Percentiles rank a stretch among this genome's conserved stretches.
Conservation (phyloP, 2,797 vertebrate species). For the Aeoliscus strigatus region DNA sequence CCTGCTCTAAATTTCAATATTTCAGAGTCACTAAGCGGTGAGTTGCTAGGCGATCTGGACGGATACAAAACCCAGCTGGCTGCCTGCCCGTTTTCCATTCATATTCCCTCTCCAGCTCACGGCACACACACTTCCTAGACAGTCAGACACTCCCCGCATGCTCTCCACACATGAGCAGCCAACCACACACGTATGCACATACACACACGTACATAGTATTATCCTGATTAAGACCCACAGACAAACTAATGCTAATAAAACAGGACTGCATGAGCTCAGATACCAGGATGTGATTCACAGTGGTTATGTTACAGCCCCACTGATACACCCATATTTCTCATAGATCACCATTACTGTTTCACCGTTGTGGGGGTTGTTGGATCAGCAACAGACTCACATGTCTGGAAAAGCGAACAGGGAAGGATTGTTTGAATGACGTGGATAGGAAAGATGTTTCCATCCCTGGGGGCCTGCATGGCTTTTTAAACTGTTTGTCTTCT, state of each 20-base stretch:
- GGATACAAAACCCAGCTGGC: constrained; percentile 46
- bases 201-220: constrained; percentile 24
- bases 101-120: constrained; percentile 39
- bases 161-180: constrained; percentile 10
- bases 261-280: constrained; percentile 21
- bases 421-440: too few relatives aligned
- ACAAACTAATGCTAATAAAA: constrained; percentile 37
- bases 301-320: too few relatives aligned
- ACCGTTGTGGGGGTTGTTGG: too few relatives aligned
- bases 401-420: too few relatives aligned
- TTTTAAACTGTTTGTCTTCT: too few relatives aligned
- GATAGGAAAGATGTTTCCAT: too few relatives aligned
- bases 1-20: constrained; percentile 39
- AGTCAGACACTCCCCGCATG: constrained; percentile 6
- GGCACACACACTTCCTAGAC: constrained; percentile 24
- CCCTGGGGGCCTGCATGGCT: too few relatives aligned
- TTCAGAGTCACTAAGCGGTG: constrained; percentile 41
- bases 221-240: constrained; percentile 42
- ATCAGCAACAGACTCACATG: too few relatives aligned
- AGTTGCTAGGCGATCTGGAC: constrained; percentile 51
- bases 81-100: constrained; percentile 57
- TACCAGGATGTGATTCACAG: too few relatives aligned
- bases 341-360: too few relatives aligned
- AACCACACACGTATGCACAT: constrained; percentile 9
- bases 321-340: too few relatives aligned